Percentiles rank a stretch among this genome's conserved stretches.
phyloP scores from a whole-genome alignment of 2,888 invertebrate species.

The Cryptocephalus moraei region DNA sequence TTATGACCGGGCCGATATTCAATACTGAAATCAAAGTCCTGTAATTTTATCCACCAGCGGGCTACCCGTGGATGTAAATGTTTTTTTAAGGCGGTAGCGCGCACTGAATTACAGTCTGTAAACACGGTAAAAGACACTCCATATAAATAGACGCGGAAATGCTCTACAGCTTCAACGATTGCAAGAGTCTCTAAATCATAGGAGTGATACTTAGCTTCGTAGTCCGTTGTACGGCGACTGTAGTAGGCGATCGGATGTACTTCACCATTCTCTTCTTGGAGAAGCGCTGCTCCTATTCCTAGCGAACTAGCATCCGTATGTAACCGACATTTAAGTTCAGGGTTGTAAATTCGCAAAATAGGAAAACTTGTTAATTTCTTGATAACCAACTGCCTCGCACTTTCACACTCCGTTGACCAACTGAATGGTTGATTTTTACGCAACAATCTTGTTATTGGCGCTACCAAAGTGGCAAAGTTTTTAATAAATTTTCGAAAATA shows the following conservation, averaged over 20 bases:
- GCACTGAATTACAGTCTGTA: too few relatives aligned
- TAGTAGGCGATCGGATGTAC: conserved; percentile 9
- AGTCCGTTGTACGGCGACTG: conserved; percentile 9
- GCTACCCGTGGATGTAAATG: conserved; percentile 12
- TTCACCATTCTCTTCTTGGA: conserved; percentile 7
- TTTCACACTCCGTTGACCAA: conserved; percentile 11
- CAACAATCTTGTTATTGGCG: conserved; percentile 12
- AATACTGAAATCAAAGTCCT: conserved; percentile 18
- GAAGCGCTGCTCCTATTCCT: conserved; percentile 5
- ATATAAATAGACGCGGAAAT: neutral
- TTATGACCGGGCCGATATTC: conserved; percentile 15
- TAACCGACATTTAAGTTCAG: conserved; percentile 7
- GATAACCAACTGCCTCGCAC: conserved; percentile 7
- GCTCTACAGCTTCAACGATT: conserved; percentile 11
- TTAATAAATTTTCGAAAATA: too few relatives aligned
- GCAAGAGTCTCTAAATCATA: too few relatives aligned
- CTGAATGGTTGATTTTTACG: conserved; percentile 10
- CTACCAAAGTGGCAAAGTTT: conserved; percentile 8
- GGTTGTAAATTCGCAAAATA: conserved; percentile 11
- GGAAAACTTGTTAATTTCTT: too few relatives aligned
- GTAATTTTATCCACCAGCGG: conserved; percentile 19
- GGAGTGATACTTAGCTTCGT: conserved; percentile 12
- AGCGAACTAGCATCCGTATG: conserved; percentile 8
- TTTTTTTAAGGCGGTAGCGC: too few relatives aligned
- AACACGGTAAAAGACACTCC: neutral